A percentile compares a stretch with the other conserved stretches of the same genome.
Conservation (phyloP, 2,888 invertebrate species). For the Pseudeuparius sepicola region DNA sequence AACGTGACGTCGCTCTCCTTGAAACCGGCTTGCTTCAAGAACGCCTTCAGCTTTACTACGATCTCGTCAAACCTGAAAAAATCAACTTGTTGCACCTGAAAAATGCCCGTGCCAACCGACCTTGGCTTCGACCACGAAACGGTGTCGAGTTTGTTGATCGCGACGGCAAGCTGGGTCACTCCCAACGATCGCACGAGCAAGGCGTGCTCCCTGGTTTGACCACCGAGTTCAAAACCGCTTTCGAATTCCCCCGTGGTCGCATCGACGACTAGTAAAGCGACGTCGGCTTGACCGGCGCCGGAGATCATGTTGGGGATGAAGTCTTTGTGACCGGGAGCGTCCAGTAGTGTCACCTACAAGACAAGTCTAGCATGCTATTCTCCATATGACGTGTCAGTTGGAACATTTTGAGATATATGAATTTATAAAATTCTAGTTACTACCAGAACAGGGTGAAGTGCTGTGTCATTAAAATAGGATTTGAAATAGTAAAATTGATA, state of each 20-base stretch:
- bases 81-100: constrained; percentile 37
- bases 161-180: constrained; percentile 87
- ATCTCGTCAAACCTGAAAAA: constrained; percentile 80
- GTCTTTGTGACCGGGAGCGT: constrained; percentile 98
- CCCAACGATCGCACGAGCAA: constrained; percentile 82
- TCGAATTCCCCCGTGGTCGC: constrained; percentile 97
- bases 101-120: constrained; percentile 6
- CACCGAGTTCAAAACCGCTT: constrained; percentile 95
- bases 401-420: no score
- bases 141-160: constrained; percentile 96
- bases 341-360: constrained; percentile 64
- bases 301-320: constrained; percentile 99
- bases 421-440: no score
- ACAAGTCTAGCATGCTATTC: background rate
- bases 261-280: constrained; percentile 91
- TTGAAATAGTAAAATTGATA: no score
- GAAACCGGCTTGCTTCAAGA: constrained; percentile 86
- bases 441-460: no score
- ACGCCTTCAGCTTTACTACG: constrained; percentile 64
- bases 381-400: constrained; percentile 3
- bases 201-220: constrained; percentile 96
- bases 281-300: constrained; percentile 97
- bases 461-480: no score
- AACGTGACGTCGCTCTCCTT: constrained; percentile 77
- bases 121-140: constrained; percentile 78